Conservation (phyloP, 2,113 vertebrate genomes). For the Triplophysa rosa region DNA sequence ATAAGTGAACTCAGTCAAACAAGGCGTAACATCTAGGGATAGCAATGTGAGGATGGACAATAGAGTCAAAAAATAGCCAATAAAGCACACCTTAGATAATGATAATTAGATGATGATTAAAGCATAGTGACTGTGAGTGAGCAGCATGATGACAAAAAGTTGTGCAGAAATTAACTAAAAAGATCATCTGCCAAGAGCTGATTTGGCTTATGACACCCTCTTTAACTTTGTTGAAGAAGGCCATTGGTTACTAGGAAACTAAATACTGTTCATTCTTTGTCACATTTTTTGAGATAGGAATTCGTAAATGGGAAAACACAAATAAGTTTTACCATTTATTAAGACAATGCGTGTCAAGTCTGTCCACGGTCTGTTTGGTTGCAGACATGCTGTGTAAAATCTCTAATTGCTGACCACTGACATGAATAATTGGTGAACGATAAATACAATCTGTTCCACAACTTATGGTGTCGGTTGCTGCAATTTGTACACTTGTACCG, state of each 20-base stretch:
- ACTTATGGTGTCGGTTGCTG: slow-evolving; percentile 56
- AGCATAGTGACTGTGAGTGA: background rate
- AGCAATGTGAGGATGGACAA: too few species aligned
- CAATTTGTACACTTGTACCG: slow-evolving; percentile 51
- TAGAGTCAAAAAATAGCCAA: too few species aligned
- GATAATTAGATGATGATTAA: background rate
- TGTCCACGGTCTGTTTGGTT: background rate
- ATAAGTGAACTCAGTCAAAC: slow-evolving; percentile 2
- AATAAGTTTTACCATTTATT: background rate
- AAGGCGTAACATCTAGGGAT: background rate
- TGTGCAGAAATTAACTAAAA: background rate
- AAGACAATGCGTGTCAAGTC: background rate
- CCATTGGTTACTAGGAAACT: background rate
- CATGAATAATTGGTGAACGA: slow-evolving; percentile 66
- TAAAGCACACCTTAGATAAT: background rate
- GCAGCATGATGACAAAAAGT: background rate
- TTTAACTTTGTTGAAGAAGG: background rate
- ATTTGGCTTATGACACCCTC: background rate
- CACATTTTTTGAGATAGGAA: background rate
- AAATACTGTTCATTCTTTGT: background rate
- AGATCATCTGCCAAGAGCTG: background rate
- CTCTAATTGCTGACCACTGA: slow-evolving; percentile 63
- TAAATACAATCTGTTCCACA: slow-evolving; percentile 59
- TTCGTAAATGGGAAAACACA: background rate
- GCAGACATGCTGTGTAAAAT: slow-evolving; percentile 23